Base-by-base conservation (phyloP, 2,888 invertebrate species). In the Clunio marinus region DNA sequence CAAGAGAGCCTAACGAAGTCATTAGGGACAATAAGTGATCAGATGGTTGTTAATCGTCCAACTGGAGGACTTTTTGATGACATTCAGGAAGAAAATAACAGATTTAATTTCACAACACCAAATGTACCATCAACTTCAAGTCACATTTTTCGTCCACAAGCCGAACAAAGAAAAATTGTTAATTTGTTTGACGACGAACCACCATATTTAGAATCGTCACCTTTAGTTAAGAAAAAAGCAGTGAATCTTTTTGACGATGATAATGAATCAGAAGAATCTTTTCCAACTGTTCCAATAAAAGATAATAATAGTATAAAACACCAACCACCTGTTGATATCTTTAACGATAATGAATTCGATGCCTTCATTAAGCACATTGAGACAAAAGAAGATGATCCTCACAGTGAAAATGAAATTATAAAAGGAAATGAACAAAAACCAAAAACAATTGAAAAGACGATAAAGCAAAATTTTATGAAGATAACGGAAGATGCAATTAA, bases 321-420 rank as follows among this genome's bases (percentile, higher is more conserved):
- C 20, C 66, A 69, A 55, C 75, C 73, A 70, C 69, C 72, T 3
- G 63, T 71, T 24, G 69, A 74, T 20, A 75, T 75, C 3, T 72
- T 75, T 27, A 73, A 75, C 62, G 73, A 73, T 69, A 74, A 76
- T 24, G 74, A 76, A 71, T 77, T 77, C 5, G 77, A 77, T 5
- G 73, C 72, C 51, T 69, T 77, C 4, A 60, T 69, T 2, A 46
- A 32, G 22, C 63, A 51, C n/a, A 63, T 63, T 13, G 69, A 57
- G 51, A 70, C 55, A 35, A 46, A 59, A n/a, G 41, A 22, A 10
- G 13, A 66, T 8, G 13, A n/a, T 25, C 17, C 15, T 22, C 35
- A 60, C 10, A 60, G 10, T 60, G 32, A 32, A 20, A 32, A 7
- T 3, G 32, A 32, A 32, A 32, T 7, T 32, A 32, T 4, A 32